Evolutionary conservation across 2,888 invertebrate species (phyloP), one percentile per base, ranked within the genome.

Genomic region (Acleris holmiana): DNA sequence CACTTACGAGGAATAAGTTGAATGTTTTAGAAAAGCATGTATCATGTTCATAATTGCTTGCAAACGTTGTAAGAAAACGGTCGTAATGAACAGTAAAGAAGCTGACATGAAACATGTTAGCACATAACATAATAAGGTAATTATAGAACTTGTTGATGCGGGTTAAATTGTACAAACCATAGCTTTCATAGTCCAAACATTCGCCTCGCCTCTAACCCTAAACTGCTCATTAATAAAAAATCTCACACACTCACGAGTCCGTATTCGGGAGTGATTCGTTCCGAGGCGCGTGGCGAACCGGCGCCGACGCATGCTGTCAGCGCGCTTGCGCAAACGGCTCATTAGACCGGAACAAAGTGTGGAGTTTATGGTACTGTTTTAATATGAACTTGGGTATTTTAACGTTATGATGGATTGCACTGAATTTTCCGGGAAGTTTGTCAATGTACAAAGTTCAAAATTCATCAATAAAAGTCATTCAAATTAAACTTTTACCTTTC

Each of bases 251-350:
- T 83, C 85, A 77, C 76, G 76, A 72, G 78, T 77, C 84, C 84
- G 85, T 88, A 86, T 88, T 87, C 83, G 86, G 86, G 73, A 75
- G 79, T 77, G 79, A 91, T 91, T 91, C 79, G 90, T 89, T 89
- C 83, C 88, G 69, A 58, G 55, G 64, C 79, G 85, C 90, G 85
- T 83, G 74, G 80, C 87, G 82, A 91, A 91, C 87, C 79, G 67
- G 76, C 75, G 83, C 78, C 79, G 76, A 76, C 85, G 86, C 73
- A 78, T 76, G 78, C 75, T 79, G 84, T 85, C 85, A 70, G 73
- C 77, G 79, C 73, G 77, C 83, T 86, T 86, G 86, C 88, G 89
- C 89, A 88, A 86, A 77, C 75, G 85, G 77, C 85, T 89, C 89
- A 88, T 90, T 90, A 89, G 79, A 72, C 85, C 84, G 85, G 85